Conservation (phyloP, 1,140 invertebrate species). For the Triops cancriformis region DNA sequence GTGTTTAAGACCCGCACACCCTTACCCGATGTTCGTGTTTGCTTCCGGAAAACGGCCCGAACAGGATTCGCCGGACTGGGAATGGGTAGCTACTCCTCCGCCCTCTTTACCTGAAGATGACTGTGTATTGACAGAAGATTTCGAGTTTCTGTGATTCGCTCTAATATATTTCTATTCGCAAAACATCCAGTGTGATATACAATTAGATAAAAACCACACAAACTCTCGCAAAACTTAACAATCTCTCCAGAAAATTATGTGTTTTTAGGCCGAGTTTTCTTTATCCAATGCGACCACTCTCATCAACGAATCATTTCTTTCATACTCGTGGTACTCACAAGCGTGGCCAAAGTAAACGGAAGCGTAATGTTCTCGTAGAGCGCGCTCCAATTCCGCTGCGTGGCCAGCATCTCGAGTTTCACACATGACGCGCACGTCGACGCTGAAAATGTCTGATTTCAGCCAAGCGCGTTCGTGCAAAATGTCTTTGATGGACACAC, state of each 20-base stretch:
- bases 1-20: not conserved
- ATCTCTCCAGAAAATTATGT: too few species aligned
- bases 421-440: conserved; percentile 67
- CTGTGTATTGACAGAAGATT: not conserved
- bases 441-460: conserved; percentile 73
- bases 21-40: not conserved
- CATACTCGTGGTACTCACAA: conserved; percentile 7
- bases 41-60: not conserved
- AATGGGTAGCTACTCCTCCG: conserved; percentile 8
- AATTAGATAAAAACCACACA: not conserved
- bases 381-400: conserved; percentile 52
- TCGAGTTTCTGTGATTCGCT: not conserved
- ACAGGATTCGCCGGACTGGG: not conserved
- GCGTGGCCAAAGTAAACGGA: conserved; percentile 37
- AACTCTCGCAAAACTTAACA: too few species aligned
- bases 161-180: not conserved
- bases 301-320: not conserved
- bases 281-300: not conserved
- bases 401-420: conserved; percentile 76
- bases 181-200: not conserved
- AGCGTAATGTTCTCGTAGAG: conserved; percentile 51
- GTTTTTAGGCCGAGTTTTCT: not conserved
- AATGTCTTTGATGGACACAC: conserved; percentile 88
- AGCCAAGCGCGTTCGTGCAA: conserved; percentile 90
- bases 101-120: not conserved